Percentiles rank a stretch among this genome's conserved stretches.
These are phyloP conservation scores for Cydia pomonella DNA, from an alignment of 1,140 invertebrate species.

Conservation along the genomic window DNA sequence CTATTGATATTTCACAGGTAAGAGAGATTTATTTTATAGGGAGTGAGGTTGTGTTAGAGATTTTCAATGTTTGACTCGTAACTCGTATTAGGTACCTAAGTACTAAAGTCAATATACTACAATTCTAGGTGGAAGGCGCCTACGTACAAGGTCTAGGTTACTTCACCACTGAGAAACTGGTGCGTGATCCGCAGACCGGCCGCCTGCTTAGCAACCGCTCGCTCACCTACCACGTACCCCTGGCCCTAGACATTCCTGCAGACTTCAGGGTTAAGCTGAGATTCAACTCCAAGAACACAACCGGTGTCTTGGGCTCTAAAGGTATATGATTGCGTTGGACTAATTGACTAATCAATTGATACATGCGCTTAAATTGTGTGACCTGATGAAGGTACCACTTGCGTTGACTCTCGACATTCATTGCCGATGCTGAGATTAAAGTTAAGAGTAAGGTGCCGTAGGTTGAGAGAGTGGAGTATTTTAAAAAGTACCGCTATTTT, in stretches of 20 bases:
- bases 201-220: conserved; percentile 86
- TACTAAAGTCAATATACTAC: too few species aligned
- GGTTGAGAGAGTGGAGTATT: too few species aligned
- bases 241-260: conserved; percentile 90
- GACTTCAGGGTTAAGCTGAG: conserved; percentile 90
- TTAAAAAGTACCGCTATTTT: too few species aligned
- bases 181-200: conserved; percentile 85
- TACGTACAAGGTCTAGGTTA: conserved; percentile 93
- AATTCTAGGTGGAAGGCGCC: conserved; percentile 85
- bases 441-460: too few species aligned
- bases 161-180: conserved; percentile 87
- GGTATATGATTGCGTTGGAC: conserved; percentile 74
- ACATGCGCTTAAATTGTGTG: too few species aligned
- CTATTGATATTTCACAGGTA: conserved; percentile 91
- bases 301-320: conserved; percentile 90
- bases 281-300: conserved; percentile 86
- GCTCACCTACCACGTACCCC: conserved; percentile 91
- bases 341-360: too few species aligned
- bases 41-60: background rate
- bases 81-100: too few species aligned
- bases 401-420: too few species aligned
- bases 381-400: too few species aligned
- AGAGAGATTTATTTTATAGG: conserved; percentile 36
- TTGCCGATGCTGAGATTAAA: too few species aligned
- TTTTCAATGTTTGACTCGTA: too few species aligned